phyloP scores from a whole-genome alignment of 2,113 vertebrate genomes.

The Macrotis lagotis region DNA sequence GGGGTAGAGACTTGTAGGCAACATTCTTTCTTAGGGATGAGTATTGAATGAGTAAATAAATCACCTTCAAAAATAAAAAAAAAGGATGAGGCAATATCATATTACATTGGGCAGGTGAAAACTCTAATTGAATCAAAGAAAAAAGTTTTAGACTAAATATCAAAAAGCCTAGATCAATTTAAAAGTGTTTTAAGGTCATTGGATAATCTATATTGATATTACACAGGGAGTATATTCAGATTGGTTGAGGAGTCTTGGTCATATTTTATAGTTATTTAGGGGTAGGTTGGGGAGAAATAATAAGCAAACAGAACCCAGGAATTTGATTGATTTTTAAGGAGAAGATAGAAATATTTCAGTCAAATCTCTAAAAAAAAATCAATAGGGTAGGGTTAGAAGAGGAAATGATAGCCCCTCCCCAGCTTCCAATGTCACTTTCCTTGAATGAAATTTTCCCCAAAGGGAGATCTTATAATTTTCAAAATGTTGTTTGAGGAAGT shows the following conservation, averaged over 20 bases:
- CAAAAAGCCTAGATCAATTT: background rate
- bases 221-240: background rate
- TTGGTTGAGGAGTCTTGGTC: background rate
- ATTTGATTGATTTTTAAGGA: background rate
- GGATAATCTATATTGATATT: background rate
- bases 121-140: background rate
- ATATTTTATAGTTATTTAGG: background rate
- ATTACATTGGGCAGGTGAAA: background rate
- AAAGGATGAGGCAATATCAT: background rate
- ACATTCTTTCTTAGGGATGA: background rate
- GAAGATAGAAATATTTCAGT: background rate
- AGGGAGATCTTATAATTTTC: background rate
- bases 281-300: background rate
- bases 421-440: background rate
- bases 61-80: background rate
- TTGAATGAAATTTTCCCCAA: background rate
- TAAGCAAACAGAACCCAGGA: background rate
- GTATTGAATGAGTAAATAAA: background rate
- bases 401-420: background rate
- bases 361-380: background rate
- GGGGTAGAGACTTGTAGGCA: background rate
- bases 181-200: background rate
- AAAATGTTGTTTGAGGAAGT: background rate
- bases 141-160: background rate
- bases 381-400: background rate